A percentile compares a stretch with the other conserved stretches of the same genome.
These are phyloP conservation scores for Zaprionus capensis DNA, from an alignment of 1,140 invertebrate genomes.

Conservation along the genomic window DNA sequence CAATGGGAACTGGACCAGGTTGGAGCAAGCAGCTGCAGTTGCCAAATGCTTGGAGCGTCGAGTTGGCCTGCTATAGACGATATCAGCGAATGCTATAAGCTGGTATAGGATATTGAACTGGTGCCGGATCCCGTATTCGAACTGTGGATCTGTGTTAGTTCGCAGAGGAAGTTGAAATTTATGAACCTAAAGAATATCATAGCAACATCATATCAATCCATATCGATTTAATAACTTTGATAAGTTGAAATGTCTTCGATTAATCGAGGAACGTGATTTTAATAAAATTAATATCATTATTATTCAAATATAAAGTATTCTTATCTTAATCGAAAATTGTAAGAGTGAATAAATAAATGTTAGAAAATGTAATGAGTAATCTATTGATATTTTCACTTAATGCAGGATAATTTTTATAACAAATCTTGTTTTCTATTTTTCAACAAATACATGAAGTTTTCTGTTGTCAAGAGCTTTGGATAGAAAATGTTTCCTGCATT, in stretches of 20 bases:
- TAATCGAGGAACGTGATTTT: slow-evolving; percentile 64
- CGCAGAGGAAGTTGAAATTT: slow-evolving; percentile 7
- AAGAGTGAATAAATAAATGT: not conserved
- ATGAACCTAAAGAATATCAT: slow-evolving; percentile 81
- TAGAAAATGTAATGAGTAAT: not conserved
- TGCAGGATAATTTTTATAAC: too few species aligned
- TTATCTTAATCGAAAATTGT: slow-evolving; percentile 5
- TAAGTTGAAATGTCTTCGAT: slow-evolving; percentile 47
- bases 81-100: slow-evolving; percentile 60
- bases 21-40: slow-evolving; percentile 40
- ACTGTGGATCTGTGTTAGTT: slow-evolving; percentile 15
- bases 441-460: too few species aligned
- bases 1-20: not conserved
- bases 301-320: slow-evolving; percentile 10
- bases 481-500: too few species aligned
- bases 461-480: too few species aligned
- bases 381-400: not conserved
- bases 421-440: too few species aligned
- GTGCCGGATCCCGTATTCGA: not conserved
- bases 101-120: not conserved
- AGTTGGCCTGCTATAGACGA: slow-evolving; percentile 44
- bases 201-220: slow-evolving; percentile 82
- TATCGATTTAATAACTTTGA: slow-evolving; percentile 65
- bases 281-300: slow-evolving; percentile 31
- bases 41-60: slow-evolving; percentile 59